These are phyloP conservation scores for Alectoris magna DNA, from an alignment of 2,797 vertebrate species.

Conservation along the genomic window DNA sequence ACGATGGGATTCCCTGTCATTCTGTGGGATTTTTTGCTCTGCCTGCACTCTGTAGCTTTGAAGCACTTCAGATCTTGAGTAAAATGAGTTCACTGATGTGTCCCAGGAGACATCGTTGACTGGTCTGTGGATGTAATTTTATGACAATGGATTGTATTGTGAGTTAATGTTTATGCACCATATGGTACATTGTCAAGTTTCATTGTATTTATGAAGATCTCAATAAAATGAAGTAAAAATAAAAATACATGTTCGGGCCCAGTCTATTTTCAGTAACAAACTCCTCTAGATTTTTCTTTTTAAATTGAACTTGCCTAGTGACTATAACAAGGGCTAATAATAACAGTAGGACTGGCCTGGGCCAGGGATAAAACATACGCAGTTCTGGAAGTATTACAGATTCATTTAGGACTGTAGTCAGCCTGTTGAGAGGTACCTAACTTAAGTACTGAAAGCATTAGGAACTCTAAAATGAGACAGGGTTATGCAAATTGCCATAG, in stretches of 20 bases:
- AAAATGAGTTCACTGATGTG: slow-evolving; percentile 44
- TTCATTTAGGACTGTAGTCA: neutral
- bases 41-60: neutral
- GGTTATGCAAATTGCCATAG: neutral
- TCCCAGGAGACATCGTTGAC: slow-evolving; percentile 45
- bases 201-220: slow-evolving; percentile 42
- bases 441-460: neutral
- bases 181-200: slow-evolving; percentile 54
- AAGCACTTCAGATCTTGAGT: slow-evolving; percentile 53
- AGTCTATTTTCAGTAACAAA: slow-evolving; percentile 32
- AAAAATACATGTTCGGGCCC: slow-evolving; percentile 33
- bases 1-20: neutral
- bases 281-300: neutral
- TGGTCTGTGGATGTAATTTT: slow-evolving; percentile 22
- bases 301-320: neutral
- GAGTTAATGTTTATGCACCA: slow-evolving; percentile 52
- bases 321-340: neutral
- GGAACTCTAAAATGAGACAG: neutral
- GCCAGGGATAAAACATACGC: neutral
- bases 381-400: neutral
- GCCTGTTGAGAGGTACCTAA: neutral
- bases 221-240: slow-evolving; percentile 25
- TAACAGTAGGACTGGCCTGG: neutral
- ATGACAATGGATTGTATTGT: slow-evolving; percentile 40
- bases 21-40: slow-evolving; percentile 44